A percentile compares a stretch with the other conserved stretches of the same genome.
These are phyloP conservation scores for Neofelis nebulosa DNA, from an alignment of 2,113 vertebrate species.

Conservation along the genomic window DNA sequence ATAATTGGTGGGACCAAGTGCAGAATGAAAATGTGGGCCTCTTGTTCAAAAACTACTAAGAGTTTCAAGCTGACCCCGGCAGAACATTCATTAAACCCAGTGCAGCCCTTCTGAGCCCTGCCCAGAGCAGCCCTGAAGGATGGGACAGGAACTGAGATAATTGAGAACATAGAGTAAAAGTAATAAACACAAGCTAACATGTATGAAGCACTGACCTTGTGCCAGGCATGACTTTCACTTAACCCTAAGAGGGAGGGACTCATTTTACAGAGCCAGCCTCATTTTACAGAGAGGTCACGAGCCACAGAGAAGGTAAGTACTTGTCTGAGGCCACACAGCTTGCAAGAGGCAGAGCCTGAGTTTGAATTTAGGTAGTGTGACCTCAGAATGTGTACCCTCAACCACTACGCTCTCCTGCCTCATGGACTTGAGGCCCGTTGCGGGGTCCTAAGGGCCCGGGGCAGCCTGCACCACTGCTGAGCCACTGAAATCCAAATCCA, in stretches of 20 bases:
- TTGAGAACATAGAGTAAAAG: too few relatives aligned
- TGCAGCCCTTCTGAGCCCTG: neutral
- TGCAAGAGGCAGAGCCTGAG: neutral
- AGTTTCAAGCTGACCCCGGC: neutral
- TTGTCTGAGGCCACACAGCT: neutral
- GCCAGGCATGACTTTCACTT: neutral
- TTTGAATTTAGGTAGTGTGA: neutral
- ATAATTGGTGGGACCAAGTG: neutral
- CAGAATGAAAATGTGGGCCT: neutral
- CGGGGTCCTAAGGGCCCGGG: neutral
- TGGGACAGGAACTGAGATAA: rapidly evolving
- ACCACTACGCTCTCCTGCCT: neutral
- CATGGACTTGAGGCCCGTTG: neutral
- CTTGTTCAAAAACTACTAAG: neutral
- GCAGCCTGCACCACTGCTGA: neutral
- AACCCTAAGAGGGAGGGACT: neutral
- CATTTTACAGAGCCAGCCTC: too few relatives aligned
- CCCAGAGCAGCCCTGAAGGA: neutral
- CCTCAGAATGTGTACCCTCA: neutral
- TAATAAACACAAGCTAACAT: rapidly evolving
- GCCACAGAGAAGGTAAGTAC: neutral
- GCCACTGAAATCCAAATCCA: neutral
- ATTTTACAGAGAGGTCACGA: neutral
- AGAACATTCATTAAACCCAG: neutral
- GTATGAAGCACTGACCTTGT: rapidly evolving